phyloP scores from a whole-genome alignment of 2,888 invertebrate genomes.

The Anoncus sp. region DNA sequence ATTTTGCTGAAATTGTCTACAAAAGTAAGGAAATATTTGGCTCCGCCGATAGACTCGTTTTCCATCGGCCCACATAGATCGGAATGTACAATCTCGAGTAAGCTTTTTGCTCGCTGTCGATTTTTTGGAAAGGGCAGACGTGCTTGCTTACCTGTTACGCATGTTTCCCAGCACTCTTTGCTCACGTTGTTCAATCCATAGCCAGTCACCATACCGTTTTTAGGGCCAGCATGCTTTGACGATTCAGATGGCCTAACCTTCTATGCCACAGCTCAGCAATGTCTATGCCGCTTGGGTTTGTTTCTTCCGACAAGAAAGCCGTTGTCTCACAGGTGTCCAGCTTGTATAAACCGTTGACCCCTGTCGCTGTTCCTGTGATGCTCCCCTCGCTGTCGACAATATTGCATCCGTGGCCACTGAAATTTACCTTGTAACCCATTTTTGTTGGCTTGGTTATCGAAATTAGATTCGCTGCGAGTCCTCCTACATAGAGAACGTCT shows the following conservation, averaged over 20 bases:
- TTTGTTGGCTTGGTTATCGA: neutral
- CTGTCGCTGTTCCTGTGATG: too few species aligned
- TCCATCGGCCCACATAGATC: constrained; percentile 2
- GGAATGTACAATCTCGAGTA: neutral
- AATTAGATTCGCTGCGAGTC: constrained; percentile 2
- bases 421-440: neutral
- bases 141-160: neutral
- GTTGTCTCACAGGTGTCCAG: too few species aligned
- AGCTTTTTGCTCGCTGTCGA: neutral
- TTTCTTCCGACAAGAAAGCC: neutral
- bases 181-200: neutral
- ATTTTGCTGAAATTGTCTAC: neutral
- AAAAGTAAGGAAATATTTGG: neutral
- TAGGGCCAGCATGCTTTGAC: neutral
- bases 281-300: neutral
- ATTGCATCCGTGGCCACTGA: neutral
- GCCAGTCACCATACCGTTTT: constrained; percentile 8
- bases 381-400: neutral
- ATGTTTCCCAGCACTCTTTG: neutral
- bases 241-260: constrained; percentile 17
- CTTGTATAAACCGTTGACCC: too few species aligned
- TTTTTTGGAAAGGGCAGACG: neutral
- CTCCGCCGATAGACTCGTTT: neutral
- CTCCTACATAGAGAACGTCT: constrained; percentile 4
- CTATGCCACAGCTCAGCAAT: constrained; percentile 14